Percentiles rank a stretch among this genome's conserved stretches.
These are phyloP conservation scores for Acyrthosiphon pisum DNA, from an alignment of 1,140 invertebrate genomes.

Conservation along the genomic window DNA sequence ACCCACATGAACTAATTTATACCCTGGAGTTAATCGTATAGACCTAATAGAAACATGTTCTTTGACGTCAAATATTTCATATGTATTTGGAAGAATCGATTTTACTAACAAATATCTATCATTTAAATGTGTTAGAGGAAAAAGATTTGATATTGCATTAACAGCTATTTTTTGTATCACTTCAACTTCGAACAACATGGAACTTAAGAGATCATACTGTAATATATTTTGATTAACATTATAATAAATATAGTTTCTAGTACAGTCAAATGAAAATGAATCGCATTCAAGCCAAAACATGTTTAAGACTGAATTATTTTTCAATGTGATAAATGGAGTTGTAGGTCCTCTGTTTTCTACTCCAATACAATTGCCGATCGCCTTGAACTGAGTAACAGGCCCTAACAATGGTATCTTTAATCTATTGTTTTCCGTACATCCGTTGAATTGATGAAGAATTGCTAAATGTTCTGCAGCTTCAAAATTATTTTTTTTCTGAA, in stretches of 20 bases:
- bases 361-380: neutral
- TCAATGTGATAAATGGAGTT: neutral
- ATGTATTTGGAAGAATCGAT: neutral
- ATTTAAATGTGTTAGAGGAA: neutral
- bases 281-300: slow-evolving; percentile 28
- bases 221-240: slow-evolving; percentile 17
- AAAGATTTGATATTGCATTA: neutral
- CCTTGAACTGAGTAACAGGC: neutral
- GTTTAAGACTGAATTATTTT: neutral
- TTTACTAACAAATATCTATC: neutral
- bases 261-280: slow-evolving; percentile 22
- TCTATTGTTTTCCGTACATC: neutral
- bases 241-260: neutral
- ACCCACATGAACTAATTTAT: neutral
- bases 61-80: slow-evolving; percentile 15
- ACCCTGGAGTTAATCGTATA: neutral
- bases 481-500: neutral
- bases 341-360: neutral
- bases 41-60: neutral
- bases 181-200: neutral
- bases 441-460: neutral
- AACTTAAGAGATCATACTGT: neutral
- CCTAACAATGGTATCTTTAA: neutral
- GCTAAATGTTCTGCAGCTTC: too few relatives aligned
- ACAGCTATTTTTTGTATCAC: neutral